Conservation (phyloP, 1,140 invertebrate genomes). For the Orchestia grillus region DNA sequence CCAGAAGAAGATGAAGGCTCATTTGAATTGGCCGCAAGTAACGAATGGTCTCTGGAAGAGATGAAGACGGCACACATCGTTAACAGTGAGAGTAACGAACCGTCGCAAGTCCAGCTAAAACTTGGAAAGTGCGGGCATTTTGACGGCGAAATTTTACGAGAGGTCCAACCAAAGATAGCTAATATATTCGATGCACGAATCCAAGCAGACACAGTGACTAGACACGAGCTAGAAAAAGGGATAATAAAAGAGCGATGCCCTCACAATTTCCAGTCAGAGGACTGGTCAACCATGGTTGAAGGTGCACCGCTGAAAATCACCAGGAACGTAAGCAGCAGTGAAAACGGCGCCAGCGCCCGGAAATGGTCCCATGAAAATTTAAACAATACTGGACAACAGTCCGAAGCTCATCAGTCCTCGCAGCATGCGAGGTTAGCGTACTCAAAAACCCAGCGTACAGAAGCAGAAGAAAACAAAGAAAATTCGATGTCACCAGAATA, state of each 20-base stretch:
- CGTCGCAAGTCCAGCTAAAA: not conserved
- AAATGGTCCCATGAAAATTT: not conserved
- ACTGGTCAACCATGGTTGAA: not conserved
- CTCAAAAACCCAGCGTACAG: not conserved
- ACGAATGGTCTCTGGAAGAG: not conserved
- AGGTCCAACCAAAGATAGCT: not conserved
- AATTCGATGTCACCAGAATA: not conserved
- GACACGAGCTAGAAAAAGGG: not conserved
- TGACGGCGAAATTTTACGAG: not conserved
- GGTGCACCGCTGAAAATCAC: not conserved
- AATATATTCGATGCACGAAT: not conserved
- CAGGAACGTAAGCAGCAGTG: not conserved
- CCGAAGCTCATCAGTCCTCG: not conserved
- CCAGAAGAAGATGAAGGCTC: too few relatives aligned
- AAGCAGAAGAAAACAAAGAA: not conserved
- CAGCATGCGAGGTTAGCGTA: not conserved
- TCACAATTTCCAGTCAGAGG: not conserved
- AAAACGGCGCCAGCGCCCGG: not conserved
- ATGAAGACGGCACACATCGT: not conserved
- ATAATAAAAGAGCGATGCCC: not conserved
- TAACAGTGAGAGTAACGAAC: not conserved
- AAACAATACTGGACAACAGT: not conserved
- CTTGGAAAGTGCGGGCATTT: not conserved
- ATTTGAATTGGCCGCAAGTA: not conserved
- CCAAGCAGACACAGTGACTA: not conserved